Percentiles rank a stretch among this genome's conserved stretches.
Evolutionary conservation across 1,140 invertebrate genomes (phyloP).

Genomic region (Drosophila teissieri): DNA sequence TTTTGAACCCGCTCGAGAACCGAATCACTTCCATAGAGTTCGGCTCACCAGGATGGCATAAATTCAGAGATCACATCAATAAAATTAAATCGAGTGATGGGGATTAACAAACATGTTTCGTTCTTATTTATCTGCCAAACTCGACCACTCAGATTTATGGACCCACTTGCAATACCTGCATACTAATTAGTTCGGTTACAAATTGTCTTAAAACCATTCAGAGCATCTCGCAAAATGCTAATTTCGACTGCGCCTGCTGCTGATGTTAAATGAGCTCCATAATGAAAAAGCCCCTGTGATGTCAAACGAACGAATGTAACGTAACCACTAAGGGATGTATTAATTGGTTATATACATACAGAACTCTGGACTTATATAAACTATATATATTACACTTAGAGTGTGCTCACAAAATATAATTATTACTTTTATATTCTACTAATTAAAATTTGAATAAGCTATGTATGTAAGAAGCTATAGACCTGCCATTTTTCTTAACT

Average conservation of each 20-base stretch:
- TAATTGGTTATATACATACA: background rate
- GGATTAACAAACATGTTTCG: slow-evolving; percentile 42
- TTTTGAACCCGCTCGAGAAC: slow-evolving; percentile 25
- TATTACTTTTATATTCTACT: too few species aligned
- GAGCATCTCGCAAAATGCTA: slow-evolving; percentile 21
- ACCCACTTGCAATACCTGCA: slow-evolving; percentile 25
- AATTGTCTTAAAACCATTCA: slow-evolving; percentile 30
- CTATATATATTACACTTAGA: too few species aligned
- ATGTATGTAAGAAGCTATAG: too few species aligned
- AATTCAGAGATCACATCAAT: slow-evolving; percentile 45
- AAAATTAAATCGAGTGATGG: slow-evolving; percentile 42
- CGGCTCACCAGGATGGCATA: slow-evolving; percentile 7
- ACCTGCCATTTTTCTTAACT: too few species aligned
- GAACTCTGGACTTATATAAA: too few species aligned
- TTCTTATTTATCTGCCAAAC: slow-evolving; percentile 40
- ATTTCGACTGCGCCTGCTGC: slow-evolving; percentile 14
- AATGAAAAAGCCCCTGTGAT: background rate
- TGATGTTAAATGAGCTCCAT: slow-evolving; percentile 1
- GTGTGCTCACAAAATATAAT: too few species aligned
- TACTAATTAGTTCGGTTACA: slow-evolving; percentile 43
- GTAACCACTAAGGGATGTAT: background rate
- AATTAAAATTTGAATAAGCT: too few species aligned
- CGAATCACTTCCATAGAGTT: slow-evolving; percentile 8
- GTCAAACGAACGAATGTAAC: background rate
- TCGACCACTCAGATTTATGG: slow-evolving; percentile 35